phyloP scores from a whole-genome alignment of 2,888 invertebrate species.

The Amphipyra berbera region DNA sequence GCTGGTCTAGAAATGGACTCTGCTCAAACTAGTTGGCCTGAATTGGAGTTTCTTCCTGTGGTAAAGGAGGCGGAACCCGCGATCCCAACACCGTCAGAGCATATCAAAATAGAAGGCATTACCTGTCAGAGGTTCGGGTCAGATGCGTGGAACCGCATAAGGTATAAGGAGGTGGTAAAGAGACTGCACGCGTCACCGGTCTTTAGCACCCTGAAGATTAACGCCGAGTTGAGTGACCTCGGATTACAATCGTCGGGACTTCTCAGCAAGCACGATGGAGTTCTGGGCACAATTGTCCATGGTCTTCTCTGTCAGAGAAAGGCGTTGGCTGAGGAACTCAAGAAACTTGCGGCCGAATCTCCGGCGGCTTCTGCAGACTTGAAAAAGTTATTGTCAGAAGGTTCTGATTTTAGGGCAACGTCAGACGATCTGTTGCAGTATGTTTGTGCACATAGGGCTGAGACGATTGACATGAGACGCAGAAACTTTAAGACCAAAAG shows the following conservation, averaged over 20 bases:
- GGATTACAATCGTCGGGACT: constrained; percentile 9
- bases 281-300: constrained; percentile 39
- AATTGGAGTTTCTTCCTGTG: too few species aligned
- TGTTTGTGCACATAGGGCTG: constrained; percentile 37
- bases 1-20: neutral
- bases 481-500: constrained; percentile 16
- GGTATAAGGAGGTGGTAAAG: constrained; percentile 45
- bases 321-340: constrained; percentile 22
- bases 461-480: constrained; percentile 34
- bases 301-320: constrained; percentile 33
- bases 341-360: constrained; percentile 10
- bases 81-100: constrained; percentile 22
- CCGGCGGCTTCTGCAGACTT: constrained; percentile 11
- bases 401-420: constrained; percentile 18
- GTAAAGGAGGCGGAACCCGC: constrained; percentile 34
- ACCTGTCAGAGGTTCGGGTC: constrained; percentile 41
- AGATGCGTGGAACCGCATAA: constrained; percentile 34
- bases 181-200: constrained; percentile 39
- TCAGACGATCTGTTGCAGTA: constrained; percentile 46
- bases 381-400: constrained; percentile 18
- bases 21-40: too few species aligned
- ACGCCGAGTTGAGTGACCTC: constrained; percentile 29
- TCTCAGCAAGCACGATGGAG: constrained; percentile 31
- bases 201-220: constrained; percentile 41
- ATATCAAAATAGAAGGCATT: constrained; percentile 33